Conservation (phyloP, 2,113 vertebrate genomes). For the Talpa occidentalis region DNA sequence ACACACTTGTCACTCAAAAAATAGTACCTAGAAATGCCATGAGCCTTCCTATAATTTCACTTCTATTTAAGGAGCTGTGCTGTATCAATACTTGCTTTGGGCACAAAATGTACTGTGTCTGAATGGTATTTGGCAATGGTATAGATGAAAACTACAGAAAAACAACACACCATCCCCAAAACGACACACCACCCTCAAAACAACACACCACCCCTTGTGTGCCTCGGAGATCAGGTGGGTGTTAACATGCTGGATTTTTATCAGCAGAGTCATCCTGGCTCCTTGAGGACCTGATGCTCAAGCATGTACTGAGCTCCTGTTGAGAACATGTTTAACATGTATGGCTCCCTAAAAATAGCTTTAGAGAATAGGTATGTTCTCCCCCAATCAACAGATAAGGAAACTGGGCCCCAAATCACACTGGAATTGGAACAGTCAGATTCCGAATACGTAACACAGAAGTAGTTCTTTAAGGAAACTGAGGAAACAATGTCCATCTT, state of each 20-base stretch:
- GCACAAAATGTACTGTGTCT: conserved; percentile 9
- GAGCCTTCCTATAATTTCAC: conserved; percentile 53
- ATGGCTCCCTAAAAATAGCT: neutral
- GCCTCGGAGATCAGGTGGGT: neutral
- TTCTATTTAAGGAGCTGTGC: conserved; percentile 39
- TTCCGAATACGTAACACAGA: neutral
- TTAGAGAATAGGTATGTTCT: neutral
- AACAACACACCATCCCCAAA: neutral
- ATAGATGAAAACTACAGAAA: neutral
- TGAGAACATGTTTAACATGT: neutral
- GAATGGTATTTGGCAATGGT: neutral
- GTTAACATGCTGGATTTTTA: neutral
- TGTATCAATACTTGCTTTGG: conserved; percentile 34
- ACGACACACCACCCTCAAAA: neutral
- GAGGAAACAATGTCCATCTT: neutral
- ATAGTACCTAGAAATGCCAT: conserved; percentile 52
- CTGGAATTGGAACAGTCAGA: neutral
- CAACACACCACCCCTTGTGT: neutral
- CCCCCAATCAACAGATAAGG: conserved; percentile 9
- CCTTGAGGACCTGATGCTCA: conserved; percentile 25
- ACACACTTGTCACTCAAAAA: conserved; percentile 70
- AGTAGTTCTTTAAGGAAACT: neutral
- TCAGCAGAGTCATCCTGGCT: neutral
- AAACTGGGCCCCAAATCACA: neutral
- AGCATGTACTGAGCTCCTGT: neutral